phyloP scores from a whole-genome alignment of 2,113 vertebrate genomes.

The Perca flavescens region DNA sequence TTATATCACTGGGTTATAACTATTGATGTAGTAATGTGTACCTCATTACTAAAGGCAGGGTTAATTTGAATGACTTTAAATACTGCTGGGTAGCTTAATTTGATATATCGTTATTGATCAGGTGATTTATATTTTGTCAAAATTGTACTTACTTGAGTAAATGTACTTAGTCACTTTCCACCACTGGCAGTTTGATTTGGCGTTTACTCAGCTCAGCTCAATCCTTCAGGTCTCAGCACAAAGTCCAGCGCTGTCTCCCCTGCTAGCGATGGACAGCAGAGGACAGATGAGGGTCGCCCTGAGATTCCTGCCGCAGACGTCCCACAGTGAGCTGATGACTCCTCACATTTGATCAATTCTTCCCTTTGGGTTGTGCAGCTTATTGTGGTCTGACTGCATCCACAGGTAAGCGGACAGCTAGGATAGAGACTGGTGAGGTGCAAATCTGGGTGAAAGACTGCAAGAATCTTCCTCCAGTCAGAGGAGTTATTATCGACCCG shows the following conservation, averaged over 20 bases:
- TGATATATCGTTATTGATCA: too few species aligned
- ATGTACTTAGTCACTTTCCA: too few species aligned
- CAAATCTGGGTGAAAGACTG: constrained; percentile 98
- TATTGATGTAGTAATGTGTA: too few species aligned
- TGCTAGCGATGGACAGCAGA: constrained; percentile 78
- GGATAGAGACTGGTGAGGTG: constrained; percentile 89
- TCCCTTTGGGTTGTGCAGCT: not conserved
- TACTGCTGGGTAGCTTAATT: too few species aligned
- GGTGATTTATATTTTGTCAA: too few species aligned
- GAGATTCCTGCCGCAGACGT: constrained; percentile 87
- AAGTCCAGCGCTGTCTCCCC: constrained; percentile 66
- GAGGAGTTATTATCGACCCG: constrained; percentile 88
- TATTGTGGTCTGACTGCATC: constrained; percentile 9
- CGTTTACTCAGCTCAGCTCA: not conserved
- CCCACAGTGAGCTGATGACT: constrained; percentile 80
- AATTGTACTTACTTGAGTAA: too few species aligned
- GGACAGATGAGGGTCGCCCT: constrained; percentile 92
- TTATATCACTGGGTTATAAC: too few species aligned
- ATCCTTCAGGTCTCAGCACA: constrained; percentile 52
- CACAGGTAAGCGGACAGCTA: constrained; percentile 84
- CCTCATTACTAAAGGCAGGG: too few species aligned
- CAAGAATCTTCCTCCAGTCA: constrained; percentile 86
- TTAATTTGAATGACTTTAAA: too few species aligned
- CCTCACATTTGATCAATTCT: not conserved
- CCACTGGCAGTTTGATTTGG: not conserved